Evolutionary conservation across 2,113 vertebrate genomes (phyloP).

Genomic region (Plecotus auritus): DNA sequence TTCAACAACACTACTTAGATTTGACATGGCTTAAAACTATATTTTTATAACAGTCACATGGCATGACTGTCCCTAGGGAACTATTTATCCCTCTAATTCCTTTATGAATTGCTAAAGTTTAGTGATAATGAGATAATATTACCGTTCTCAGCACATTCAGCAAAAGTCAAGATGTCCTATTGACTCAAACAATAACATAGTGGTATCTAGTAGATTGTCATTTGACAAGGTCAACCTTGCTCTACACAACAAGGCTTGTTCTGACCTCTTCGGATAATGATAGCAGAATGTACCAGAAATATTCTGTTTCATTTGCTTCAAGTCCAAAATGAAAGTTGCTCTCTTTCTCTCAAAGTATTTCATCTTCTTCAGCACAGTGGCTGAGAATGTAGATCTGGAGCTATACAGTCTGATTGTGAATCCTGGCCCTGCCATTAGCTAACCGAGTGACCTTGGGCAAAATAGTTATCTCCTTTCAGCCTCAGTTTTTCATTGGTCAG

Average conservation of each 20-base stretch:
- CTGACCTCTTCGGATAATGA: background rate
- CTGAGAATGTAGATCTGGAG: background rate
- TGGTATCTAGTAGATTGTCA: background rate
- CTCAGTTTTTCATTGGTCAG: background rate
- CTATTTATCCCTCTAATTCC: background rate
- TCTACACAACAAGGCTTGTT: background rate
- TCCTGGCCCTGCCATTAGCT: background rate
- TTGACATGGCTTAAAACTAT: conserved; percentile 13
- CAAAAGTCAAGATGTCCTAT: conserved; percentile 38
- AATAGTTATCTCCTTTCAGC: background rate
- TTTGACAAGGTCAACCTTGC: conserved; percentile 8
- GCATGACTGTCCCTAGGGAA: background rate
- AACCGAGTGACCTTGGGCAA: background rate
- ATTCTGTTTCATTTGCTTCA: background rate
- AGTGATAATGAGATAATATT: conserved; percentile 52
- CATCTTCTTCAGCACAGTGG: background rate
- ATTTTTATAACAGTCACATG: conserved; percentile 36
- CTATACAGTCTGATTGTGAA: background rate
- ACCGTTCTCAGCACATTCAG: background rate
- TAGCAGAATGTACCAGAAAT: background rate
- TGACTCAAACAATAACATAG: conserved; percentile 38
- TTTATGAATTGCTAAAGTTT: conserved; percentile 16
- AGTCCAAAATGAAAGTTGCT: background rate
- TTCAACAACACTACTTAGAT: background rate
- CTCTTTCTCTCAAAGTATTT: background rate